Base-by-base conservation (phyloP, 1,140 invertebrate species). In the Sminthurinus signatus region DNA sequence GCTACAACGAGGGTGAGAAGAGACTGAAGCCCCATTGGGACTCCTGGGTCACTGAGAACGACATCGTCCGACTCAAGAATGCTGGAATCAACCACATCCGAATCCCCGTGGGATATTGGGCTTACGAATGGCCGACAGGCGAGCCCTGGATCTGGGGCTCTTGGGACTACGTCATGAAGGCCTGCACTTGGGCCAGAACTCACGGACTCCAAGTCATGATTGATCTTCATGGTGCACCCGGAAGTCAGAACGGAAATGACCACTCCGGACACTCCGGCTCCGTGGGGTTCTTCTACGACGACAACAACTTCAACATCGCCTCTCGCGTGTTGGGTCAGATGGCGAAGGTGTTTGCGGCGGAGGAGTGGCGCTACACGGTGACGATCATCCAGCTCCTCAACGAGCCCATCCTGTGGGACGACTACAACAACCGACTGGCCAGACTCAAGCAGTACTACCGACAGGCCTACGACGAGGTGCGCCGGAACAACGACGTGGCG, bases 51-150 rank as follows among this genome's bases (percentile, higher is more conserved):
- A 71, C 67, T 0, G 70, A 71, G 31, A 15, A 63, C 21, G 70
- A 71, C 50, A 60, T 71, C 19, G 60, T 67, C n/a, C 43, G 19
- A 1, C 48, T 67, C 21, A 70, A 70, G 54, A 62, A 61, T 46
- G 59, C 59, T 4, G 69, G 69, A 32, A 57, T 70, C n/a, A 70
- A 70, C 25, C 69, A 70, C 56, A 31, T 70, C 28, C 57, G 69
- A 21, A 64, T 70, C 54, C 69, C 69, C 1, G 50, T 70, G 21
- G 69, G 69, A 14, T 70, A 70, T 27, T 70, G 69, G 69, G 69
- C 69, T 0, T 27, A 64, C 14, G 69, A 70, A 19, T 64, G 64
- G 23, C 36, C 58, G n/a, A 1, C 8, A 0, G 65, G 65, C 0
- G 69, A 70, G 36, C 69, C 69, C 27, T 70, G 69, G 69, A 62